phyloP scores from a whole-genome alignment of 92 coral and sea anemone species.

The Zoanthus solanderi region DNA sequence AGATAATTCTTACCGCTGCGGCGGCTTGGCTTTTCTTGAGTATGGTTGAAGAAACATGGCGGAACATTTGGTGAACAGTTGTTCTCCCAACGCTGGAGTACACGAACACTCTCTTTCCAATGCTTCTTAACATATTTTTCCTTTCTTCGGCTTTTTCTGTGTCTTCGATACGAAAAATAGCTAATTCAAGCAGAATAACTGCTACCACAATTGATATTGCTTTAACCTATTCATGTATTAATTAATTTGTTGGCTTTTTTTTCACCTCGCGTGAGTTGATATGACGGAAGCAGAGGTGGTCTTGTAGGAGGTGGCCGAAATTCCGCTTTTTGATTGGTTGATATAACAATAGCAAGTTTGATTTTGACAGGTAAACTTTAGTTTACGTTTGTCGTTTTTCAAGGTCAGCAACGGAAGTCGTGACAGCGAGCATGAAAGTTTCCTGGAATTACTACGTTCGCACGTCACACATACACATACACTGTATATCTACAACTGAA shows the following conservation, averaged over 20 bases:
- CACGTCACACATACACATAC: not conserved
- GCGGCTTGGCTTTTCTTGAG: slow-evolving; percentile 52
- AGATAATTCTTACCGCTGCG: slow-evolving; percentile 26
- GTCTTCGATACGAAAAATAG: not conserved
- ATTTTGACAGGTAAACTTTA: not conserved
- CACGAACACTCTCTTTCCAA: slow-evolving; percentile 45
- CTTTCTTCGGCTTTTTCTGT: not conserved
- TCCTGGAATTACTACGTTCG: not conserved
- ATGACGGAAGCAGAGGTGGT: slow-evolving; percentile 46
- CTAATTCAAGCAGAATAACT: not conserved
- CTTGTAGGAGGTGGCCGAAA: slow-evolving; percentile 57
- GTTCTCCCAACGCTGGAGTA: slow-evolving; percentile 27
- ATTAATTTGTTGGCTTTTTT: not conserved
- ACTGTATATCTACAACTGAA: not conserved
- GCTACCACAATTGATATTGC: too few relatives aligned
- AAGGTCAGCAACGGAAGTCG: not conserved
- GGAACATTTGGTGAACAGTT: slow-evolving; percentile 49
- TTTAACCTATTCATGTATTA: not conserved
- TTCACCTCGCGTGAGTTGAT: slow-evolving; percentile 11
- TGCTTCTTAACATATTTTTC: slow-evolving; percentile 37
- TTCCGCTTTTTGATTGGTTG: slow-evolving; percentile 50
- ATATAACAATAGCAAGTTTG: slow-evolving; percentile 5
- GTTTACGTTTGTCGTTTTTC: not conserved
- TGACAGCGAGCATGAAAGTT: not conserved
- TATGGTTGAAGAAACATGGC: slow-evolving; percentile 59